A percentile compares a stretch with the other conserved stretches of the same genome.
Evolutionary conservation across 2,113 vertebrate species (phyloP).

Genomic region (Ondatra zibethicus): DNA sequence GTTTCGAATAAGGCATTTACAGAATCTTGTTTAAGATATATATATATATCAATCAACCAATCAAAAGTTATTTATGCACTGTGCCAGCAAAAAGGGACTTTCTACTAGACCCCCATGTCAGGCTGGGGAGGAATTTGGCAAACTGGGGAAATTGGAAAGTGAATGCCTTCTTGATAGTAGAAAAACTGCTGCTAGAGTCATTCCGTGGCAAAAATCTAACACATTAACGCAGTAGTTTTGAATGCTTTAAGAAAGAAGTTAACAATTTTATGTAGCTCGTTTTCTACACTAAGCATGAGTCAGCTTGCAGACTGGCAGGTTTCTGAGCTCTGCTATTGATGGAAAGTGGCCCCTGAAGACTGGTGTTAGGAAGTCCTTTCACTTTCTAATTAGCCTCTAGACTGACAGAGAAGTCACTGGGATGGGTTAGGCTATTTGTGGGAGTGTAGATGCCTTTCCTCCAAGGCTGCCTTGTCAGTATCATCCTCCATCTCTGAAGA

Average conservation of each 20-base stretch:
- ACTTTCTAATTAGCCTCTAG: conserved; percentile 33
- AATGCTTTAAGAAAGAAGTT: background rate
- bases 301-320: background rate
- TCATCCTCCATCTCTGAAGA: background rate
- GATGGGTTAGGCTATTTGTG: background rate
- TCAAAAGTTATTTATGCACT: background rate
- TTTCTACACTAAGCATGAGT: background rate
- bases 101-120: background rate
- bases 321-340: background rate
- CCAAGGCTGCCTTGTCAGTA: background rate
- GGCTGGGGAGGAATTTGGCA: background rate
- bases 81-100: background rate
- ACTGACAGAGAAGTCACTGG: background rate
- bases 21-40: background rate
- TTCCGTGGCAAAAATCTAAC: background rate
- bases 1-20: background rate
- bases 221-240: background rate
- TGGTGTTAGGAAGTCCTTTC: background rate
- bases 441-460: background rate
- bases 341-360: background rate
- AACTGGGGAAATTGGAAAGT: background rate
- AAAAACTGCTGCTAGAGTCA: rapidly evolving
- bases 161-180: background rate
- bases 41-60: background rate
- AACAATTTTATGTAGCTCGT: background rate